Evolutionary conservation across 92 coral and sea anemone genomes (phyloP).

Genomic region (Actinernus sp.): DNA sequence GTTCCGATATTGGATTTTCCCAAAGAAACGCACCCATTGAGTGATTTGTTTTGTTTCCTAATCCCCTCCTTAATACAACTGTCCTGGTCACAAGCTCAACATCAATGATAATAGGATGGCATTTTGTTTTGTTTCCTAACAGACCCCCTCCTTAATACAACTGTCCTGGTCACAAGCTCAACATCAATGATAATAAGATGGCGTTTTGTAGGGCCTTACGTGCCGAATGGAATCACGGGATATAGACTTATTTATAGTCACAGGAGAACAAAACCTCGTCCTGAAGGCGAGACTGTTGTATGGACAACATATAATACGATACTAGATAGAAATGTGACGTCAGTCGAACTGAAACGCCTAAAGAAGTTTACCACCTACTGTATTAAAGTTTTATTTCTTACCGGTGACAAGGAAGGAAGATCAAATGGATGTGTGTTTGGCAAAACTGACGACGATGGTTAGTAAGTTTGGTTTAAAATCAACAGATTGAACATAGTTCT

Average conservation of each 20-base stretch:
- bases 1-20: no score
- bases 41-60: no score
- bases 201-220: not conserved
- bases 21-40: no score
- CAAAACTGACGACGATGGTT: conserved; percentile 49
- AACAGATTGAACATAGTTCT: not conserved
- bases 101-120: conserved; percentile 15
- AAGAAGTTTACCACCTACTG: conserved; percentile 50
- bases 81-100: conserved; percentile 16
- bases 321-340: not conserved
- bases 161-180: conserved; percentile 9
- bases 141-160: conserved; percentile 14
- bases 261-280: conserved; percentile 6
- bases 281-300: not conserved
- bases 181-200: conserved; percentile 20
- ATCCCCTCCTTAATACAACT: conserved; percentile 4
- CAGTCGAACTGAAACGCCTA: conserved; percentile 15
- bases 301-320: conserved; percentile 18
- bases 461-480: not conserved
- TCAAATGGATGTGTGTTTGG: conserved; percentile 37
- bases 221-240: conserved; percentile 9
- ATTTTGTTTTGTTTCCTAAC: no score
- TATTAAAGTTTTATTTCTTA: conserved; percentile 25
- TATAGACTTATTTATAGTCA: conserved; percentile 42
- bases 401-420: conserved; percentile 22